Base-by-base conservation (phyloP, 2,888 invertebrate species). In the Rhodophaea formosa region DNA sequence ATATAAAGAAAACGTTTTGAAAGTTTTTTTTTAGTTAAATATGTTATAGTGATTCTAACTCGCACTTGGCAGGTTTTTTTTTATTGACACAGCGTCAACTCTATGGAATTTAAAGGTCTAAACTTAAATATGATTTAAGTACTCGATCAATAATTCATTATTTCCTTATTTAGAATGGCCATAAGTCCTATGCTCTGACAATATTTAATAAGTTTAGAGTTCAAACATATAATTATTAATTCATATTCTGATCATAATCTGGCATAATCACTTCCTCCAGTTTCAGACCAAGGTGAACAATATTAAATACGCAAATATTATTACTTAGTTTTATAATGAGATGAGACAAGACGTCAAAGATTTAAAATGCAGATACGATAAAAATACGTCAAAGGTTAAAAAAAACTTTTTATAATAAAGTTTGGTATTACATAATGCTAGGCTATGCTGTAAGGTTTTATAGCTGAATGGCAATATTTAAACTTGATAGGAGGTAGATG, bases 261-360 rank as follows among this genome's bases (percentile, higher is more conserved):
- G 30, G 14, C 32, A 3, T 49, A 32, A 49, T 30, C 14, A 15
- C 49, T 49, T 49, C 49, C 49, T 49, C 32, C 5, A 32, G 3
- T 15, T 8, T 16, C 8, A 32, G 5, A 15, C 32, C 32, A 49
- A 32, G 49, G 32, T 49, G 1, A 32, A 14, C 30, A 49, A 49
- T 49, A 49, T 49, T 30, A n/a, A 14, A 1, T 8, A 15, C 12
- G 46, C 49, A 15, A 49, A 49, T 49, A 49, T 49, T 49, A 23
- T 46, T 46, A 12, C 23, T 39, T 39, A 12, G 8, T 35, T 12
- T 35, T 35, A 3, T 12, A 35, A 35, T 10, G 35, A 10, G 10
- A 5, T 23, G 35, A 35, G 10, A 10, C 10, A 10, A 8, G 35
- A 10, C 35, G 35, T 12, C 35, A 35, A 35, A 35, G 8, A 35